Percentiles rank a stretch among this genome's conserved stretches.
Conservation (phyloP, 2,113 vertebrate species). For the Stictonetta naevosa region DNA sequence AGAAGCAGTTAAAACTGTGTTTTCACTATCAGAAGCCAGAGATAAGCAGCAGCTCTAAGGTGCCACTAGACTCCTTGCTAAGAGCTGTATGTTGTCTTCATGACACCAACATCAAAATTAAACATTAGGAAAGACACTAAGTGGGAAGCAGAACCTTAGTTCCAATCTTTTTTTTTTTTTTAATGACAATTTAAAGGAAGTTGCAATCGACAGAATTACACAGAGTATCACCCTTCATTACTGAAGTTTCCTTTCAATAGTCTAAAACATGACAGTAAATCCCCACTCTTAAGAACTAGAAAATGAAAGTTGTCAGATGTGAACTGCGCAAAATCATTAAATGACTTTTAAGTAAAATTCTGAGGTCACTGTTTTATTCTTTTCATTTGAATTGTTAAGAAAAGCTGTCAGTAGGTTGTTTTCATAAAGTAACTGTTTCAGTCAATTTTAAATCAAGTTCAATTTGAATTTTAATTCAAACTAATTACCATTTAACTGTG, state of each 20-base stretch:
- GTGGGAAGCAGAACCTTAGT: background rate
- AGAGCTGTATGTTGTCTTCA: background rate
- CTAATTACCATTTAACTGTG: background rate
- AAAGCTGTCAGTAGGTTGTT: background rate
- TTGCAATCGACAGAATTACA: background rate
- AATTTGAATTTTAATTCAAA: background rate
- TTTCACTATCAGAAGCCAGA: background rate
- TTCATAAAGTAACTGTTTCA: background rate
- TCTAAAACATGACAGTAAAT: background rate
- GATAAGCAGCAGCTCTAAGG: background rate
- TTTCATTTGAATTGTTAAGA: background rate
- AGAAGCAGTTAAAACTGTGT: background rate
- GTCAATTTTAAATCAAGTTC: background rate
- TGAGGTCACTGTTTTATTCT: background rate
- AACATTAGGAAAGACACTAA: background rate
- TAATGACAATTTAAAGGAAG: background rate
- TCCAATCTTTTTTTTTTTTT: background rate
- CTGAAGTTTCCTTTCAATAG: background rate
- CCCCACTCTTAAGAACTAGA: background rate
- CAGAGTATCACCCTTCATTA: background rate
- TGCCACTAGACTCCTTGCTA: background rate
- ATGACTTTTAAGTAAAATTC: background rate
- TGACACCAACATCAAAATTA: background rate
- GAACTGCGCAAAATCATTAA: background rate
- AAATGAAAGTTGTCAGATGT: background rate